Evolutionary conservation across 2,113 vertebrate species (phyloP).

Genomic region (Isichthys henryi): DNA sequence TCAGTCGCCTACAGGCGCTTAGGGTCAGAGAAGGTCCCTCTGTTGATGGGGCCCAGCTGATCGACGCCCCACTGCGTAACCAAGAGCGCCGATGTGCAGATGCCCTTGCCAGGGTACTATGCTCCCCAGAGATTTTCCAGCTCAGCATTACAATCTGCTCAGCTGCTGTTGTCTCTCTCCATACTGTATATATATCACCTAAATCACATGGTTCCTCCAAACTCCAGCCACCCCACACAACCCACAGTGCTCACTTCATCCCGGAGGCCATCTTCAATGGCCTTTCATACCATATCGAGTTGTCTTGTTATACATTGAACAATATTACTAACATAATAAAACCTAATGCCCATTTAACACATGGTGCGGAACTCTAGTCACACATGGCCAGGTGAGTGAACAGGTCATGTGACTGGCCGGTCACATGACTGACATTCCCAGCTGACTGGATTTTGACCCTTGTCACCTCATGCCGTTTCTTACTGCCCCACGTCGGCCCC

Average conservation of each 20-base stretch:
- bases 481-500: background rate
- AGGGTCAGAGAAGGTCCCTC: background rate
- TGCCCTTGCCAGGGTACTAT: background rate
- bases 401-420: background rate
- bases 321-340: background rate
- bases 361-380: background rate
- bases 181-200: background rate
- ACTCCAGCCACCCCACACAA: background rate
- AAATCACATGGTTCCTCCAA: background rate
- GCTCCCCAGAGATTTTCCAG: background rate
- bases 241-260: background rate
- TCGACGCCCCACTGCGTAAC: background rate
- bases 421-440: background rate
- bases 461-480: background rate
- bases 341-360: background rate
- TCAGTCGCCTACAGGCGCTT: background rate
- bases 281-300: background rate
- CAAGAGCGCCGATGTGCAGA: background rate
- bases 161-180: background rate
- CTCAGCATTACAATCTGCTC: background rate
- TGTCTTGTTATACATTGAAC: background rate
- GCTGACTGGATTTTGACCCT: background rate
- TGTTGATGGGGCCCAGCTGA: background rate
- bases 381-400: background rate
- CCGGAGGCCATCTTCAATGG: background rate